Evolutionary conservation across 1,140 invertebrate genomes (phyloP), one percentile per base, ranked within the genome.

Genomic region (Megalonaias nervosa): DNA sequence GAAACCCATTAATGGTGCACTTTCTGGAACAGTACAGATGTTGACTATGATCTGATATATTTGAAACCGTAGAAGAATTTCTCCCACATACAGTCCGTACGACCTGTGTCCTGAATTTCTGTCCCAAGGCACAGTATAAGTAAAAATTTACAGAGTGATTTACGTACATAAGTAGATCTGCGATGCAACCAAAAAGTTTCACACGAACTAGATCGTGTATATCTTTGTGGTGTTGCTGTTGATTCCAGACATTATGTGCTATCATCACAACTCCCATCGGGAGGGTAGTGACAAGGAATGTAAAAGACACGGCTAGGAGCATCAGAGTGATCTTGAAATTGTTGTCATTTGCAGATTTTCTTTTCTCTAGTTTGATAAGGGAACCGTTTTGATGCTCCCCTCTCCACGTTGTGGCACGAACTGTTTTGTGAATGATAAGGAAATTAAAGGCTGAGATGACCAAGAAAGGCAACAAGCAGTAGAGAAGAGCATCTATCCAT

Each of bases 81-180:
- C 80, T 71, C 1, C 82, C 69, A 72, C 87, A 87, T 21, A 90
- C 77, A 62, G 89, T 79, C 38, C 83, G 73, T 4, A 81, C 69
- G 12, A 90, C 82, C 72, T 90, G 84, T 31, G 84, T 85, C 61
- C 90, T 77, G 79, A 91, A 91, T 72, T 88, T 89, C 65, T 87
- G 86, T 38, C 90, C 90, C 48, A 86, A 87, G 55, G 87, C 88
- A 80, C 88, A 90, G 81, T 91, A 91, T 21, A 91, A 80, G 71
- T 90, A 89, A 78, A 91, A 91, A 79, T 91, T 91, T 19, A 88
- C 85, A 13, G 89, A 90, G 79, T 91, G 90, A 80, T 91, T 91
- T 1, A 90, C 59, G 82, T 89, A 91, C 87, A 90, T 90, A 4
- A 90, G 81, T 67, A 90, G 74, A 64, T 88, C 84, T 1, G 85